Conservation (phyloP, 2,888 invertebrate species). For the Pocota personata region DNA sequence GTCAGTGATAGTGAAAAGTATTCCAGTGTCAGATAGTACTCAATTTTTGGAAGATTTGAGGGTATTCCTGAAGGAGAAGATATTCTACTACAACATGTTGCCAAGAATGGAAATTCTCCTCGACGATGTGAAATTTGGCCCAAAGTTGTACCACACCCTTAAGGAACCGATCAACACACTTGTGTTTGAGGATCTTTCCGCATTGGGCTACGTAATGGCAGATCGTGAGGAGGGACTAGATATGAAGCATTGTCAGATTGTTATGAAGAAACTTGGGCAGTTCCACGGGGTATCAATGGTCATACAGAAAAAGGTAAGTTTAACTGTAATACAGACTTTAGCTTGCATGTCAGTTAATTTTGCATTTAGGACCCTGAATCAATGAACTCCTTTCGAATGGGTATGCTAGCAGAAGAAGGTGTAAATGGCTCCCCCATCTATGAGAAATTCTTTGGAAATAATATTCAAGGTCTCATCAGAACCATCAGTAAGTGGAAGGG, state of each 20-base stretch:
- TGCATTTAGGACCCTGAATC: conserved; percentile 75
- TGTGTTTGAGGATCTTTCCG: conserved; percentile 81
- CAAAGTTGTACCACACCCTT: conserved; percentile 67
- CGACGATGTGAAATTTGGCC: conserved; percentile 70
- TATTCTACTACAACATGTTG: conserved; percentile 79
- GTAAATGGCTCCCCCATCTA: conserved; percentile 44
- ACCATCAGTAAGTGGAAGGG: conserved; percentile 82
- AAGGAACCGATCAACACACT: conserved; percentile 56
- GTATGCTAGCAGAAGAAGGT: conserved; percentile 76
- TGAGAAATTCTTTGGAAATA: conserved; percentile 75
- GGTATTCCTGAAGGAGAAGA: conserved; percentile 80
- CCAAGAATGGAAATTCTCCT: conserved; percentile 79
- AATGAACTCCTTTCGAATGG: conserved; percentile 74
- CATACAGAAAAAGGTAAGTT: conserved; percentile 82
- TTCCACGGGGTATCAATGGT: conserved; percentile 85
- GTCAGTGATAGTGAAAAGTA: conserved; percentile 75
- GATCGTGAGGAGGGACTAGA: conserved; percentile 84
- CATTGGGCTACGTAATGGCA: conserved; percentile 83
- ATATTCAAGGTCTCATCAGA: conserved; percentile 76
- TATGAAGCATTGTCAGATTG: conserved; percentile 82
- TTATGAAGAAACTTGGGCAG: conserved; percentile 83
- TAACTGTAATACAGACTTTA: not conserved
- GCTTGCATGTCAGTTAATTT: not conserved
- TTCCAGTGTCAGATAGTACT: conserved; percentile 51
- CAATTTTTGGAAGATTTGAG: conserved; percentile 78